Conservation (phyloP, 2,888 invertebrate species). For the Mellilla xanthometata region DNA sequence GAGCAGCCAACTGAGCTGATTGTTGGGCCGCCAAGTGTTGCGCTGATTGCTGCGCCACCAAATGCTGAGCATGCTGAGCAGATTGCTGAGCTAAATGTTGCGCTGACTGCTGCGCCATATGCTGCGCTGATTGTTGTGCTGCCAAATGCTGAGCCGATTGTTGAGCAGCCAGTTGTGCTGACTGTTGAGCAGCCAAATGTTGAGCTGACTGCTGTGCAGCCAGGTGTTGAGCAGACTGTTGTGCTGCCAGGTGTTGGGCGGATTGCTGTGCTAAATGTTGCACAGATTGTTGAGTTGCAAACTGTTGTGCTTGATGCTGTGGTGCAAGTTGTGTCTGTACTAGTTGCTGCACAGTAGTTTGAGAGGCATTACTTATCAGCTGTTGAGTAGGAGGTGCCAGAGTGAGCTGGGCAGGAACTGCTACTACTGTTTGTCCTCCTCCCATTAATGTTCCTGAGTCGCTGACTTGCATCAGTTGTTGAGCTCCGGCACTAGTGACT, state of each 20-base stretch:
- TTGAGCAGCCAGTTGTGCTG: conserved; percentile 55
- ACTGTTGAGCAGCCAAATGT: conserved; percentile 54
- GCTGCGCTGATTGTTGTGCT: conserved; percentile 52
- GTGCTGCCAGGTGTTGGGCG: conserved; percentile 36
- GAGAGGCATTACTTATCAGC: conserved; percentile 65
- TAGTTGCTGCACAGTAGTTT: conserved; percentile 69
- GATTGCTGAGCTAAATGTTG: conserved; percentile 59
- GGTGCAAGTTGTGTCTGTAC: conserved; percentile 67
- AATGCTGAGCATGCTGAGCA: conserved; percentile 37
- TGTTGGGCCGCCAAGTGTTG: conserved; percentile 57
- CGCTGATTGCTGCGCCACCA: conserved; percentile 54
- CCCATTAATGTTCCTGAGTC: conserved; percentile 77
- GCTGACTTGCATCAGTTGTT: conserved; percentile 78
- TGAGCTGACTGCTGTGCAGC: conserved; percentile 50
- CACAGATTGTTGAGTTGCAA: conserved; percentile 65
- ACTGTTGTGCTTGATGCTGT: conserved; percentile 67
- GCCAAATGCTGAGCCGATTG: conserved; percentile 57
- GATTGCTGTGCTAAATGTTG: conserved; percentile 49
- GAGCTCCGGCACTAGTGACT: conserved; percentile 76
- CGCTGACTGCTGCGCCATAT: conserved; percentile 61
- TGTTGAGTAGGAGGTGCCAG: conserved; percentile 67
- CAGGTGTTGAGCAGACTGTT: conserved; percentile 59
- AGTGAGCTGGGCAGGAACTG: conserved; percentile 74
- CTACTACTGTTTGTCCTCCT: conserved; percentile 74
- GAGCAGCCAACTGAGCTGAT: conserved; percentile 55